Evolutionary conservation across 2,797 vertebrate species (phyloP).

Genomic region (Sparidentex hasta): DNA sequence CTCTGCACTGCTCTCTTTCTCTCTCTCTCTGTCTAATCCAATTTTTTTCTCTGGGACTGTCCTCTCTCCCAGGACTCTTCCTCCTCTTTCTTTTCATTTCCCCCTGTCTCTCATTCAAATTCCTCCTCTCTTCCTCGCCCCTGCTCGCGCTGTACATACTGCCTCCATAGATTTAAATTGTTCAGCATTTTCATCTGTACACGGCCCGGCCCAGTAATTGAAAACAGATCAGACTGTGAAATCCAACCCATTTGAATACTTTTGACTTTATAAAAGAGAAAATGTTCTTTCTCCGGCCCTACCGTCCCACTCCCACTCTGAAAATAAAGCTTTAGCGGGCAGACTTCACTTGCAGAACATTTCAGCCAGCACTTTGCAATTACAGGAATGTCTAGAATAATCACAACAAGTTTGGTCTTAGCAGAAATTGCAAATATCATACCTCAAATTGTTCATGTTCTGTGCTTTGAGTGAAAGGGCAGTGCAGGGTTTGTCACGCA

Average conservation of each 20-base stretch:
- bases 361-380: conserved; percentile 56
- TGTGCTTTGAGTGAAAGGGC: conserved; percentile 27
- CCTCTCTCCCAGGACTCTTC: conserved; percentile 49
- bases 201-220: conserved; percentile 73
- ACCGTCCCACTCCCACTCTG: conserved; percentile 53
- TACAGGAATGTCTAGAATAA: conserved; percentile 59
- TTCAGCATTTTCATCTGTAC: conserved; percentile 71
- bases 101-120: conserved; percentile 47
- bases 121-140: conserved; percentile 33
- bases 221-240: conserved; percentile 84
- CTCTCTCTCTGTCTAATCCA: conserved; percentile 63
- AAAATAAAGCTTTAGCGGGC: conserved; percentile 60
- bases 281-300: conserved; percentile 52
- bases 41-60: conserved; percentile 64
- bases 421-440: conserved; percentile 49
- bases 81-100: conserved; percentile 58
- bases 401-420: conserved; percentile 53
- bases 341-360: conserved; percentile 51
- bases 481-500: conserved; percentile 32
- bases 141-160: conserved; percentile 43
- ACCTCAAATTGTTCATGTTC: conserved; percentile 46
- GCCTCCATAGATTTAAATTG: conserved; percentile 72
- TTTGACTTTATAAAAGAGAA: conserved; percentile 69
- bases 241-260: conserved; percentile 72
- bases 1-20: conserved; percentile 37